Evolutionary conservation across 1,140 invertebrate genomes (phyloP), one percentile per base, ranked within the genome.

Genomic region (Neodiprion fabricii): DNA sequence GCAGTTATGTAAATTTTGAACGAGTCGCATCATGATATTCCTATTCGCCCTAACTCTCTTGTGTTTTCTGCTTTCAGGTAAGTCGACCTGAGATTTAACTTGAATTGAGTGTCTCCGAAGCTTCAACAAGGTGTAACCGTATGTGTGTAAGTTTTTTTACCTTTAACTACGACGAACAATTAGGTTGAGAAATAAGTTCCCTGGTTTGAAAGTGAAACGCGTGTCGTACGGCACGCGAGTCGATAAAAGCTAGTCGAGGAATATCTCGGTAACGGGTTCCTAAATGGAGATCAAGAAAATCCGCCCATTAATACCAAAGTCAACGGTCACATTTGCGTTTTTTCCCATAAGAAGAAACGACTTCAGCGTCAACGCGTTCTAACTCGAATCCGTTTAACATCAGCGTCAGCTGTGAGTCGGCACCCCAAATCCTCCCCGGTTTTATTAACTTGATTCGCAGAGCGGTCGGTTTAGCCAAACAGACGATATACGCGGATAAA

Each of bases 51-150:
- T 61, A 61, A 61, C 53, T 14, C n/a, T 61, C 11, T 61, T 61
- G 11, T 17, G n/a, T 61, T 61, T 61, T 61, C n/a, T 61, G 53
- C 53, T 61, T 61, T 61, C 53, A 61, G 53, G 53, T 61, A 61
- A 61, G 53, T 61, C n/a, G 9, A 61, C 11, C 53, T 40, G 28
- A 40, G 28, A 40, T 40, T 40, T 40, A 40, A 40, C 28, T 40
- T 40, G 28, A 40, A 5, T 40, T 40, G 28, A 40, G 28, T 40
- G 28, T 40, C 28, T 40, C 28, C 28, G 28, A 40, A 40, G 28
- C 2, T 40, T 40, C 5, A 1, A 5, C 28, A 40, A 40, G 28
- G 28, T 40, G 28, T 40, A 40, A 40, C 28, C 28, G 2, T 40
- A 40, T 40, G 5, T 5, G 28, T 40, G 28, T 40, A 40, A 40